Percentiles rank a stretch among this genome's conserved stretches.
Evolutionary conservation across 1,140 invertebrate species (phyloP).

Genomic region (Rhynchophorus ferrugineus): DNA sequence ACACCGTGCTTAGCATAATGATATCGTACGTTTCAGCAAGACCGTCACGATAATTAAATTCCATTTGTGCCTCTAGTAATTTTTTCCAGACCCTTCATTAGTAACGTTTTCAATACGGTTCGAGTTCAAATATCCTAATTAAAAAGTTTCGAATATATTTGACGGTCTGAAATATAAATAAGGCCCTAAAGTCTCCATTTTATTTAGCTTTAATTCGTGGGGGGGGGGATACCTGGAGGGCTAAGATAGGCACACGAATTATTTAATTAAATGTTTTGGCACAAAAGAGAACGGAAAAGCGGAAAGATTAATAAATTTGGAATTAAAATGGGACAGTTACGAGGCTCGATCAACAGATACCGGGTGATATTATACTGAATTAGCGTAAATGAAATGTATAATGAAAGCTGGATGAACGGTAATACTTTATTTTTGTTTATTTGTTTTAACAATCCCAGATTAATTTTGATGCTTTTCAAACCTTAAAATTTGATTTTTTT

Average conservation of each 20-base stretch:
- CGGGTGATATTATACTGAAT: no score
- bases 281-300: conserved; percentile 2
- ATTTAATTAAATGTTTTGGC: conserved; percentile 13
- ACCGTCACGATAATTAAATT: neutral
- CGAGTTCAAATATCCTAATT: neutral
- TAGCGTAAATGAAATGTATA: no score
- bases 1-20: no score
- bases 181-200: conserved; percentile 3
- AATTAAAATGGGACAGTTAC: conserved; percentile 1
- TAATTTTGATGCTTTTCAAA: no score
- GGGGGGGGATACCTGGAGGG: conserved; percentile 6
- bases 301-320: conserved; percentile 8
- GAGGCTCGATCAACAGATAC: neutral
- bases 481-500: no score
- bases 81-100: neutral
- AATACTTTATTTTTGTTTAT: no score
- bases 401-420: no score
- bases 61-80: neutral
- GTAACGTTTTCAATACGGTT: neutral
- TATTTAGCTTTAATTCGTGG: conserved; percentile 10
- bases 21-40: no score
- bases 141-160: conserved; percentile 8
- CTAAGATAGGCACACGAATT: conserved; percentile 7
- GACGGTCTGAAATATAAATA: conserved; percentile 11
- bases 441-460: no score